Conservation (phyloP, 2,888 invertebrate genomes). For the Leptinotarsa juncta region DNA sequence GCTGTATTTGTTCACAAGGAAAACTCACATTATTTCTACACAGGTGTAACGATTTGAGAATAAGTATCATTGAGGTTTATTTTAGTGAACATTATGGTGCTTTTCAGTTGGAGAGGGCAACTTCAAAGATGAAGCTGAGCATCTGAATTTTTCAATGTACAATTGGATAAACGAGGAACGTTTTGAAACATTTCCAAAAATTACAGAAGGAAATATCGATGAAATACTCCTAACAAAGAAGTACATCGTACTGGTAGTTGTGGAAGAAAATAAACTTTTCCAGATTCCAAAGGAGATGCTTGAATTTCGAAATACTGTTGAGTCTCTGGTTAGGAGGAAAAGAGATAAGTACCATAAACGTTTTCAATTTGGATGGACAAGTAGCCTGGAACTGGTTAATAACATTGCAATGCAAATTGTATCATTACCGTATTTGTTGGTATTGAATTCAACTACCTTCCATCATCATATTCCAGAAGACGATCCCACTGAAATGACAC, state of each 20-base stretch:
- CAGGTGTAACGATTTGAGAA: constrained; percentile 65
- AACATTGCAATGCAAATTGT: constrained; percentile 84
- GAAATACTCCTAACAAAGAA: constrained; percentile 87
- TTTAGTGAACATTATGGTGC: constrained; percentile 23
- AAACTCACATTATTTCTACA: constrained; percentile 78
- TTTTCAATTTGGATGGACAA: constrained; percentile 96
- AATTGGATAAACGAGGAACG: constrained; percentile 92
- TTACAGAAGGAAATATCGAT: constrained; percentile 85
- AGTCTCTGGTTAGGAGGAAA: constrained; percentile 75
- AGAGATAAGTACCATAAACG: constrained; percentile 82
- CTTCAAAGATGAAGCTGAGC: constrained; percentile 62
- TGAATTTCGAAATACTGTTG: constrained; percentile 83
- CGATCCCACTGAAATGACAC: constrained; percentile 56
- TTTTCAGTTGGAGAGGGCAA: constrained; percentile 56
- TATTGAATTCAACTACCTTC: constrained; percentile 91
- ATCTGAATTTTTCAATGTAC: constrained; percentile 79
- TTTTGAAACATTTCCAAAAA: constrained; percentile 89
- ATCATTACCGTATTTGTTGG: constrained; percentile 69
- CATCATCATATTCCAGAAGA: constrained; percentile 90
- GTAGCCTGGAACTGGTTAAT: constrained; percentile 89
- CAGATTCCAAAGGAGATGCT: constrained; percentile 84
- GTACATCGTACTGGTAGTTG: constrained; percentile 87
- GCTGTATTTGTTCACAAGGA: constrained; percentile 90
- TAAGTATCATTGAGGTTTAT: background rate
- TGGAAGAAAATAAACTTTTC: constrained; percentile 87